phyloP scores from a whole-genome alignment of 1,140 invertebrate genomes.

The Lepidurus apus region DNA sequence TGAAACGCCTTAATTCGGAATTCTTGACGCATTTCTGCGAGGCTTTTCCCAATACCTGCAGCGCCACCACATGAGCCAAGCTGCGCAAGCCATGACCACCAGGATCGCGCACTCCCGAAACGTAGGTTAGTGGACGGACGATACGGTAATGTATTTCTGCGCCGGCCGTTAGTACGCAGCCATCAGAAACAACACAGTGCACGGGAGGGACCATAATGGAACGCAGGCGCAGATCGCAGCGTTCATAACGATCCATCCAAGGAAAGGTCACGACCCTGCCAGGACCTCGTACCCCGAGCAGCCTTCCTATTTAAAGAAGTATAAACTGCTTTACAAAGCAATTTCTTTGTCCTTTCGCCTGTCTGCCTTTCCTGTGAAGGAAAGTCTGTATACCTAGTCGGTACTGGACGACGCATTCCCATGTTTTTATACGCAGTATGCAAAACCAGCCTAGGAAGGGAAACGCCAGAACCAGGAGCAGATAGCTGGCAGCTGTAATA shows the following conservation, averaged over 20 bases:
- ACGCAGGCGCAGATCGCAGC: not conserved
- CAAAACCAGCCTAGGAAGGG: not conserved
- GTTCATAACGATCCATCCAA: constrained; percentile 18
- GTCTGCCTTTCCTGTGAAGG: too few relatives aligned
- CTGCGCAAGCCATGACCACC: constrained; percentile 6
- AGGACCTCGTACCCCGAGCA: not conserved
- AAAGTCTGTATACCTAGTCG: not conserved
- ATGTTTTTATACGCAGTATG: not conserved
- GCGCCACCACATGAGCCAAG: not conserved
- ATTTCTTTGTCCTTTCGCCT: too few relatives aligned
- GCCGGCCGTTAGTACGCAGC: not conserved
- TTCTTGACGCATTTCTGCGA: not conserved
- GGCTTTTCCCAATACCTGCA: not conserved
- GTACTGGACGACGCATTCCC: not conserved
- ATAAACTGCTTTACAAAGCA: not conserved
- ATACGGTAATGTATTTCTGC: constrained; percentile 2
- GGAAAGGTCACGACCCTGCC: not conserved
- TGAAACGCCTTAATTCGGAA: not conserved
- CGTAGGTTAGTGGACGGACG: not conserved
- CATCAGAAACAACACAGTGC: not conserved
- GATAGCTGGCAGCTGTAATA: not conserved
- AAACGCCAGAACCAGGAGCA: not conserved
- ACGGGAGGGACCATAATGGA: not conserved
- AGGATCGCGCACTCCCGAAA: not conserved
- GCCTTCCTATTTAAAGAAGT: not conserved